Evolutionary conservation across 2,113 vertebrate genomes (phyloP).

Genomic region (Tachuris rubrigastra): DNA sequence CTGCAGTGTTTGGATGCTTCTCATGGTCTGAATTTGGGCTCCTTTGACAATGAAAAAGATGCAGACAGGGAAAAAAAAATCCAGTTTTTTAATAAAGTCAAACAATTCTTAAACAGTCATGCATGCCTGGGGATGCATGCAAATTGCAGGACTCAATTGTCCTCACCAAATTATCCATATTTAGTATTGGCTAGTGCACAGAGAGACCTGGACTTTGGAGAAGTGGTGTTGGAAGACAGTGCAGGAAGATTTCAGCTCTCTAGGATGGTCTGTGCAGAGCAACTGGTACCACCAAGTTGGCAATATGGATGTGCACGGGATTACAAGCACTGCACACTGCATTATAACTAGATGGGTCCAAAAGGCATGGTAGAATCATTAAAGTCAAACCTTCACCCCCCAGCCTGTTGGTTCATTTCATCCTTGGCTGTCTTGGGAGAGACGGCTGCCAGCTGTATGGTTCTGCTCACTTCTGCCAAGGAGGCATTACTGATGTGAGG

Average conservation of each 20-base stretch:
- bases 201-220: neutral
- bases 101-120: neutral
- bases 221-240: neutral
- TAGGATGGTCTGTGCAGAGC: neutral
- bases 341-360: neutral
- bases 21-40: neutral
- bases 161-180: neutral
- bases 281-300: neutral
- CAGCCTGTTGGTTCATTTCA: neutral
- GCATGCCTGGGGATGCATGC: neutral
- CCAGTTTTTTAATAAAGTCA: neutral
- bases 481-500: neutral
- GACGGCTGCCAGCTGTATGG: neutral
- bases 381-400: neutral
- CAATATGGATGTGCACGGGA: neutral
- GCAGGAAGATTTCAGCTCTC: neutral
- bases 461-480: neutral
- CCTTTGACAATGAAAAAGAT: neutral
- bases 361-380: neutral
- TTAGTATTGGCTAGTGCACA: neutral
- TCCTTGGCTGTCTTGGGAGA: neutral
- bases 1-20: neutral
- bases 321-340: neutral
- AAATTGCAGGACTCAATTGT: neutral
- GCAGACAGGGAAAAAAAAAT: neutral